Evolutionary conservation across 2,888 invertebrate genomes (phyloP), one percentile per base, ranked within the genome.

Genomic region (Trichacis sp.): DNA sequence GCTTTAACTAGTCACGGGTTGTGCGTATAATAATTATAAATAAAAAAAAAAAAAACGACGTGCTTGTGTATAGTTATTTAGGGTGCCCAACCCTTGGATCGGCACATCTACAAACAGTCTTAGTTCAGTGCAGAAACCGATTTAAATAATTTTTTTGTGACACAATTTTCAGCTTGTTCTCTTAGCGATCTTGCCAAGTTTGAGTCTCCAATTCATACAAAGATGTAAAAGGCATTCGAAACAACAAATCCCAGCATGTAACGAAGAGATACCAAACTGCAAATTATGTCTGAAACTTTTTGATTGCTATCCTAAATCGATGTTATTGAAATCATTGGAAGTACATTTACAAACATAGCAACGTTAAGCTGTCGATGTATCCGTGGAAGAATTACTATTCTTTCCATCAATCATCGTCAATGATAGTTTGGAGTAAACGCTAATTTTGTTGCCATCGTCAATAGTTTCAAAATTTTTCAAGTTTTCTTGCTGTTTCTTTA

Each of bases 381-480:
- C 11, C 6, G 36, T 36, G 2, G 9, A 3, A 5, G 36, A 11
- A 36, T 36, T 36, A 9, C 36, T 5, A 2, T 5, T 9, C 8
- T 24, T 3, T 5, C 24, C 8, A 24, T 24, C 24, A 5, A 24
- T 24, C 24, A 24, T 24, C 3, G 36, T 36, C n/a, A 36, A 36
- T 8, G 14, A 2, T 4, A 36, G 2, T 36, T 5, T 4, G n/a
- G 3, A 36, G 3, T 2, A 12, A 12, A 36, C 36, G 9, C 3
- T 3, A 8, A 68, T 55, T 42, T 57, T 43, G 33, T 38, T 57
- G 8, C 49, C 59, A 29, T 64, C 17, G 17, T 55, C 29, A n/a
- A 54, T 12, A 12, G 36, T 67, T 47, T 53, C 29, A 36, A 52
- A 64, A 15, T 55, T 54, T 36, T 50, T 38, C n/a, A n/a, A 52